Percentiles rank a stretch among this genome's conserved stretches.
These are phyloP conservation scores for Eupithecia tripunctaria DNA, from an alignment of 2,888 invertebrate genomes.

Conservation along the genomic window DNA sequence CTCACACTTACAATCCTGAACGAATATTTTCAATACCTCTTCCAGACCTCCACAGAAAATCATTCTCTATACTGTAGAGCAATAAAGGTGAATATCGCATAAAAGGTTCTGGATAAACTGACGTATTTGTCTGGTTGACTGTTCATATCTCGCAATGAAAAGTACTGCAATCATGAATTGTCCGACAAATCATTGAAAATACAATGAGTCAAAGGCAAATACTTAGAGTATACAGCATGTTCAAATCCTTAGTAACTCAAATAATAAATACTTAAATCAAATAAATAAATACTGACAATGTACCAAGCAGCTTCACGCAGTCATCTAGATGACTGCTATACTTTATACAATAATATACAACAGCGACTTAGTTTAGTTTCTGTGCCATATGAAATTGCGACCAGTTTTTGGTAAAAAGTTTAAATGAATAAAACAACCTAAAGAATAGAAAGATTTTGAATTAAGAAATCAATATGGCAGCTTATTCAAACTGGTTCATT, in stretches of 20 bases:
- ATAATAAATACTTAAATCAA: no score
- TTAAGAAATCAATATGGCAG: neutral
- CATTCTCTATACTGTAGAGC: neutral
- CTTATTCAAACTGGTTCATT: neutral
- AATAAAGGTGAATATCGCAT: constrained; percentile 15
- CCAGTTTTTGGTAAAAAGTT: no score
- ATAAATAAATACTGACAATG: no score
- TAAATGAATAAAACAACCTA: no score
- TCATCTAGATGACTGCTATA: no score
- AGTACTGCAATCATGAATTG: constrained; percentile 58
- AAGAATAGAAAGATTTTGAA: neutral
- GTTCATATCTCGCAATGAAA: constrained; percentile 58
- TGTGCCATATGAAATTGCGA: no score
- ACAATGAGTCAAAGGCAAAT: constrained; percentile 53
- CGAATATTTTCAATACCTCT: constrained; percentile 16
- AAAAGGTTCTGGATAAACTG: neutral
- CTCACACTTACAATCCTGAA: constrained; percentile 51
- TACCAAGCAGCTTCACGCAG: no score
- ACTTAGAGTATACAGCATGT: constrained; percentile 42
- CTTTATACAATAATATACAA: no score
- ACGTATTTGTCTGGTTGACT: constrained; percentile 36
- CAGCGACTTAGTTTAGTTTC: no score
- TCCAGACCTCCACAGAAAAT: constrained; percentile 12
- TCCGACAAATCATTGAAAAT: constrained; percentile 54
- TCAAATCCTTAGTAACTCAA: neutral